A percentile compares a stretch with the other conserved stretches of the same genome.
Conservation (phyloP, 2,888 invertebrate species). For the Hypena proboscidalis region DNA sequence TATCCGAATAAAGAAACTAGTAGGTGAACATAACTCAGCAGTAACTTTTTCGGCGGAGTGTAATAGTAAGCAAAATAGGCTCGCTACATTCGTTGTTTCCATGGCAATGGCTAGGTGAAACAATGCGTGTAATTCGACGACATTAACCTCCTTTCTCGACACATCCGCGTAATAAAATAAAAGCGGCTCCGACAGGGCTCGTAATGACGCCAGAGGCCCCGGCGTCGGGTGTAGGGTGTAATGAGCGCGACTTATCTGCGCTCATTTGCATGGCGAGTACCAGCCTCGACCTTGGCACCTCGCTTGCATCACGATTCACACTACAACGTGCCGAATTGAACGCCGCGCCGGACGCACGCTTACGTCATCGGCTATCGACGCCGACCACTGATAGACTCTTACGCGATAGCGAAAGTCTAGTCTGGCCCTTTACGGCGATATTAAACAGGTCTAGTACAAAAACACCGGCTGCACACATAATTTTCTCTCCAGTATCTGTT, state of each 20-base stretch:
- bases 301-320: conserved; percentile 58
- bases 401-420: conserved; percentile 53
- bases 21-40: conserved; percentile 14
- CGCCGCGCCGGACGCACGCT: conserved; percentile 43
- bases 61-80: conserved; percentile 41
- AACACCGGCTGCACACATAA: conserved; percentile 1
- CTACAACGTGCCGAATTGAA: conserved; percentile 58
- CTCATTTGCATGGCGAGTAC: conserved; percentile 80
- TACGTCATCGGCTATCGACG: conserved; percentile 49
- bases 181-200: conserved; percentile 67
- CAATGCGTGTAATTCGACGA: conserved; percentile 75
- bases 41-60: conserved; percentile 22
- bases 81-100: conserved; percentile 55
- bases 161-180: conserved; percentile 78
- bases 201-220: conserved; percentile 67
- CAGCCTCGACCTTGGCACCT: conserved; percentile 80
- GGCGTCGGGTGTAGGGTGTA: conserved; percentile 69
- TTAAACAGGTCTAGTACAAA: conserved; percentile 25
- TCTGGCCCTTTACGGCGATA: conserved; percentile 38
- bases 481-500: neutral
- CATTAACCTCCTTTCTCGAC: conserved; percentile 78
- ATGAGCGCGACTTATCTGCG: conserved; percentile 79
- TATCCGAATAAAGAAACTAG: conserved; percentile 4
- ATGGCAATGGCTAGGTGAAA: conserved; percentile 71
- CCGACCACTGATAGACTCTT: conserved; percentile 32